Evolutionary conservation across 1,140 invertebrate species (phyloP), one percentile per base, ranked within the genome.

Genomic region (Stenopsyche tienmushanensis): DNA sequence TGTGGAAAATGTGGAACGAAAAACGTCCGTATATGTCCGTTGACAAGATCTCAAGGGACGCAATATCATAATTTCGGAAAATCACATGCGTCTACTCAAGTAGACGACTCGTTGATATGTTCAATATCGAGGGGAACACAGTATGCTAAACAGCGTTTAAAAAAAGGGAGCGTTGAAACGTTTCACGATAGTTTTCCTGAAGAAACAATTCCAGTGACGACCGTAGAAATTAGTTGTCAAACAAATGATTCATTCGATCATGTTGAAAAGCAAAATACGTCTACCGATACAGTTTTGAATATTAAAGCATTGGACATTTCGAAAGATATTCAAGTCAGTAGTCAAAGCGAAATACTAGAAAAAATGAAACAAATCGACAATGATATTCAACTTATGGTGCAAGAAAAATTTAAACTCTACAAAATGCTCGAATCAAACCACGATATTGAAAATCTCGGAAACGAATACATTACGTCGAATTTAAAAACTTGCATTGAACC

Each of bases 341-440:
- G 59, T 7, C 45, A 57, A 39, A 50, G 50, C 3, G 52, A 58
- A 25, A 42, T 67, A 20, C 29, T 70, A 18, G 55, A 64, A 71
- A 73, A 76, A 71, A 80, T 81, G 79, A 80, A 80, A 71, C 74
- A 80, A 72, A 81, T 81, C 50, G 80, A 81, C 70, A 72, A 78
- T 67, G 77, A 80, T 66, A 81, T 81, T 66, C 78, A 81, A 70
- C 66, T 73, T 25, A 73, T 81, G 59, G 34, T 81, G 24, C 78
- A 80, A 75, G 79, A 81, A 67, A 81, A 80, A 64, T 80, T 80
- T 62, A 77, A 80, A 70, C 59, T 81, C 15, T 81, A 81, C 41
- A 79, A 70, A 68, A 77, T 76, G 42, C 62, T 81, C 62, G 79
- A 80, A 71, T 64, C 68, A 23, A 74, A 69, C 70, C 73, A n/a